Evolutionary conservation across 1,140 invertebrate genomes (phyloP), one percentile per base, ranked within the genome.

Genomic region (Drosophila funebris): DNA sequence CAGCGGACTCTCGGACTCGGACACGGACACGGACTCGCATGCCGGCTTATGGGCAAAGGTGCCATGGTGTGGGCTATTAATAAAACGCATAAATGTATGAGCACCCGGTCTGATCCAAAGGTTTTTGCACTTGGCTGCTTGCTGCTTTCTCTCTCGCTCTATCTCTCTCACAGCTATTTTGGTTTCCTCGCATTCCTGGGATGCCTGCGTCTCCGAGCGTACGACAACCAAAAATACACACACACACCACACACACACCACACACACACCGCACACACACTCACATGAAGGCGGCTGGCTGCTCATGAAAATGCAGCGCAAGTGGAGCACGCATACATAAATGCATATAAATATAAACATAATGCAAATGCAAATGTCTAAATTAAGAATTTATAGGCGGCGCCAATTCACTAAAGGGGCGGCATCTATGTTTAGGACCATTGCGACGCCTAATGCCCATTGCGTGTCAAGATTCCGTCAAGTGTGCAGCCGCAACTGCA

Each of bases 111-210:
- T 24, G 18, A 33, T 24, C 48, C 53, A 88, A 87, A 87, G 82
- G 82, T 87, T 87, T 87, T 88, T 87, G 82, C 82, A 87, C 82
- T 87, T 87, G 82, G 67, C 76, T 67, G 24, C 14, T 41, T 27
- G 37, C n/a, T 46, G 2, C 3, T 43, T 43, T 18, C 4, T 41
- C 16, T 6, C 8, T 5, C 2, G 14, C 1, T n/a, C 9, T 79
- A 54, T 31, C 63, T 78, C 14, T 33, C 14, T 78, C 20, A 20
- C 39, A 31, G 27, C 66, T 74, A 74, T 74, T 87, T 80, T 88
- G 44, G 75, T 75, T 75, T 74, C 78, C 44, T 39, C 66, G 78
- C 82, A 87, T 87, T 87, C 82, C 78, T 87, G 57, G 75, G 54
- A 87, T 87, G 78, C 83, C 82, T 54, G 37, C 56, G 73, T 60